Conservation (phyloP, 2,888 invertebrate genomes). For the Phortica okadai region DNA sequence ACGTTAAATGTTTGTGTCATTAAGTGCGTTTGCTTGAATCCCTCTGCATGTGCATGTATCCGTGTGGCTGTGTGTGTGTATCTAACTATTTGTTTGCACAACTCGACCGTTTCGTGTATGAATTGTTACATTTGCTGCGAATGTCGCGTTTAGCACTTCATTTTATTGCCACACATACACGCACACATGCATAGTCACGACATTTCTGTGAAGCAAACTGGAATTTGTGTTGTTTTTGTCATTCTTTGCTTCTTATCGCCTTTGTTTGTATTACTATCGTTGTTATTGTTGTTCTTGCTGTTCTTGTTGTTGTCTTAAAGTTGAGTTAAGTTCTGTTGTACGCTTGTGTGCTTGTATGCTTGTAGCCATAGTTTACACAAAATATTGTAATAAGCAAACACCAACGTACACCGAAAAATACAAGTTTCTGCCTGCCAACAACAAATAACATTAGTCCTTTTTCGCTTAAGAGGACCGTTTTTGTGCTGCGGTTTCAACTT, state of each 20-base stretch:
- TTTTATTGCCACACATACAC: slow-evolving; percentile 8
- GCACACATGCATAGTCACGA: too few species aligned
- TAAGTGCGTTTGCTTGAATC: slow-evolving; percentile 53
- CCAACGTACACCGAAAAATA: neutral
- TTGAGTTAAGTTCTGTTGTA: neutral
- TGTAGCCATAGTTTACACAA: slow-evolving; percentile 25
- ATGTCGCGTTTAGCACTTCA: slow-evolving; percentile 32
- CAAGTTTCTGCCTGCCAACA: neutral
- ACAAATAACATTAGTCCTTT: neutral
- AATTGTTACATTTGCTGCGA: slow-evolving; percentile 44
- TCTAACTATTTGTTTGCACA: too few species aligned
- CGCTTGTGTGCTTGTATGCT: neutral
- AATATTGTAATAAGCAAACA: slow-evolving; percentile 31
- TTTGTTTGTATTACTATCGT: neutral
- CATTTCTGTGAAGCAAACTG: too few species aligned
- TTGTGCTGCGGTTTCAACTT: slow-evolving; percentile 25
- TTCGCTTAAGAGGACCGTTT: neutral
- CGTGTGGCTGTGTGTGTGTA: too few species aligned
- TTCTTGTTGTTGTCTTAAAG: neutral
- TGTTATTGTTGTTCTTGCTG: neutral
- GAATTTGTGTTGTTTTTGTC: too few species aligned
- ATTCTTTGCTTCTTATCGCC: slow-evolving; percentile 5
- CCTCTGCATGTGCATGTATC: too few species aligned
- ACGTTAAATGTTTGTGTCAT: slow-evolving; percentile 56
- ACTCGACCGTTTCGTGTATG: neutral